Conservation (phyloP, 2,113 vertebrate genomes). For the Colinus virginianus region DNA sequence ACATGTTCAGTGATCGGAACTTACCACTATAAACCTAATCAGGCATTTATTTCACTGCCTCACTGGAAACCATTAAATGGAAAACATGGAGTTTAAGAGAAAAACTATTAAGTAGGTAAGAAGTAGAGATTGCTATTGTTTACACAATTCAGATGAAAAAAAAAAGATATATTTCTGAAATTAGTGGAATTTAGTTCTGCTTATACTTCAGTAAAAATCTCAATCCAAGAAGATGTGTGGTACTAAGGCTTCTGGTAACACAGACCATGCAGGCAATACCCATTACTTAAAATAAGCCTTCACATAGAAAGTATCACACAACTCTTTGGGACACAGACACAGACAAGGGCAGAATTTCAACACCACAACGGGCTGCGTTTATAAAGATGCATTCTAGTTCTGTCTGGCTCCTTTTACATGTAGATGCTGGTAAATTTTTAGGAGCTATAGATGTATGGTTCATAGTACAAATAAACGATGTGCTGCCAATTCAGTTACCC, state of each 20-base stretch:
- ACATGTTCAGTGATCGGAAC: not conserved
- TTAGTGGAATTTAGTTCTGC: not conserved
- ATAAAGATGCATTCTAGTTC: not conserved
- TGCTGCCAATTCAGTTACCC: not conserved
- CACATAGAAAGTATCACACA: not conserved
- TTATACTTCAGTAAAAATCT: not conserved
- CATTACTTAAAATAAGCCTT: not conserved
- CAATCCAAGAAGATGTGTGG: not conserved
- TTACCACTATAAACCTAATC: not conserved
- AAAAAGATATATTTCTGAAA: not conserved
- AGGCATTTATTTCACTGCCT: not conserved
- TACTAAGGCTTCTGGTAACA: not conserved
- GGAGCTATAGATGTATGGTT: not conserved
- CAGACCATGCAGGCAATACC: not conserved
- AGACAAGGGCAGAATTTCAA: not conserved
- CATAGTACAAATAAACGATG: not conserved
- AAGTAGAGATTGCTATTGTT: not conserved
- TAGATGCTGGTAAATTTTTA: not conserved
- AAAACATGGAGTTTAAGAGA: constrained; percentile 14
- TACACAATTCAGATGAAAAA: not conserved
- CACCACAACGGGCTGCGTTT: not conserved
- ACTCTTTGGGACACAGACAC: not conserved
- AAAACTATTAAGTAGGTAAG: not conserved
- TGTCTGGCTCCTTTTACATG: not conserved
- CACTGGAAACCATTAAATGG: constrained; percentile 4